phyloP scores from a whole-genome alignment of 2,113 vertebrate genomes.

The Grallaria varia region DNA sequence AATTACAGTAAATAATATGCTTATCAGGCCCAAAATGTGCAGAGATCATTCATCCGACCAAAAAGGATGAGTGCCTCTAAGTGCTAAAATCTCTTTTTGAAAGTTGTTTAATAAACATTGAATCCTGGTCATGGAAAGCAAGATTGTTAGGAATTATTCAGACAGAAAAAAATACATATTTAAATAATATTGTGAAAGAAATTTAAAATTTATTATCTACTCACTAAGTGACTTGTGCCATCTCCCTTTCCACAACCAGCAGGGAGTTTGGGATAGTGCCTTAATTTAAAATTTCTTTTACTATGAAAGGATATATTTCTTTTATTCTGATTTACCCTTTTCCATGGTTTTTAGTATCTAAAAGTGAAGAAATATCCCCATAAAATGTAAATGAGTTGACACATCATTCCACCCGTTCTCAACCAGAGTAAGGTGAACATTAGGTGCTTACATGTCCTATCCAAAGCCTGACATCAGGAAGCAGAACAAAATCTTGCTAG shows the following conservation, averaged over 20 bases:
- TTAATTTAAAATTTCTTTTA: slow-evolving; percentile 58
- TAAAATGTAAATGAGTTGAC: neutral
- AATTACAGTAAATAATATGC: slow-evolving; percentile 31
- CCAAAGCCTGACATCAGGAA: neutral
- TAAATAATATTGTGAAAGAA: slow-evolving; percentile 59
- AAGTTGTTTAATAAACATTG: slow-evolving; percentile 62
- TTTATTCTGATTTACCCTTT: neutral
- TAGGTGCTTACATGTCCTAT: neutral
- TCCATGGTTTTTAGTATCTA: neutral
- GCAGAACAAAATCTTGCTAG: neutral
- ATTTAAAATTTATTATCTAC: slow-evolving; percentile 40
- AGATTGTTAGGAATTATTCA: slow-evolving; percentile 68
- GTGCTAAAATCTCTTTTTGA: slow-evolving; percentile 22
- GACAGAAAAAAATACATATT: slow-evolving; percentile 60
- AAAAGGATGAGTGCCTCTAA: slow-evolving; percentile 14
- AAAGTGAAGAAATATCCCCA: neutral
- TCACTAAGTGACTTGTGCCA: slow-evolving; percentile 8
- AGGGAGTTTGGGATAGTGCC: slow-evolving; percentile 14
- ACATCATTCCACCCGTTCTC: neutral
- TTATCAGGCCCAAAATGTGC: neutral
- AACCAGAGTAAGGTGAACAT: neutral
- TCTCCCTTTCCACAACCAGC: slow-evolving; percentile 18
- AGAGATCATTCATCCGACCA: slow-evolving; percentile 13
- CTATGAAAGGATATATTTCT: slow-evolving; percentile 14
- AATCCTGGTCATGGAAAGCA: neutral